Evolutionary conservation across 2,113 vertebrate genomes (phyloP).

Genomic region (Danionella cerebrum): DNA sequence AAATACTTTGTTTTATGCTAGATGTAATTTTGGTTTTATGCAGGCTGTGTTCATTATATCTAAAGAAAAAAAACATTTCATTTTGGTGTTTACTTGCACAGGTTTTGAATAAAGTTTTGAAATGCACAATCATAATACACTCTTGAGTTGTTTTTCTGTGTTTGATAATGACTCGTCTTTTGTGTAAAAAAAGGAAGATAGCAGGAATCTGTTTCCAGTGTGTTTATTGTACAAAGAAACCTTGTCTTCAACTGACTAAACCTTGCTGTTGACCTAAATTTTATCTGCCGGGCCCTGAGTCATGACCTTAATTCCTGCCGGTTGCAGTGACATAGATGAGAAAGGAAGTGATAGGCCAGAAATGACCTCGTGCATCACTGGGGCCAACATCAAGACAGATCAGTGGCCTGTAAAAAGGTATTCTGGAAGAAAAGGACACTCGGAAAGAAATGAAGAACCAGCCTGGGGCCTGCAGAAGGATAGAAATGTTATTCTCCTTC

Average conservation of each 20-base stretch:
- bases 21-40: conserved; percentile 35
- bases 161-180: neutral
- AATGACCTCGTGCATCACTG: conserved; percentile 16
- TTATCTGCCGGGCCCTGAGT: conserved; percentile 9
- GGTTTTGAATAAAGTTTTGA: conserved; percentile 53
- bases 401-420: conserved; percentile 34
- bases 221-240: neutral
- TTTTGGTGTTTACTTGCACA: conserved; percentile 56
- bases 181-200: neutral
- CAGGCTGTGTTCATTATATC: conserved; percentile 40
- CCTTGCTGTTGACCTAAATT: conserved; percentile 24
- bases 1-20: conserved; percentile 27
- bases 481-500: neutral
- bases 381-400: conserved; percentile 34
- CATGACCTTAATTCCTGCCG: conserved; percentile 39
- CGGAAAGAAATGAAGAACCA: conserved; percentile 5
- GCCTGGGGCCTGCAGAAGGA: neutral
- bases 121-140: conserved; percentile 44
- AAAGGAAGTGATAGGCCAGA: conserved; percentile 26
- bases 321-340: conserved; percentile 26
- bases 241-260: neutral
- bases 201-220: neutral
- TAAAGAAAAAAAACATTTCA: conserved; percentile 36
- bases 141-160: neutral
- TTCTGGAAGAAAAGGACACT: conserved; percentile 26